Evolutionary conservation across 2,888 invertebrate genomes (phyloP).

Genomic region (Drosophila nigricruria): DNA sequence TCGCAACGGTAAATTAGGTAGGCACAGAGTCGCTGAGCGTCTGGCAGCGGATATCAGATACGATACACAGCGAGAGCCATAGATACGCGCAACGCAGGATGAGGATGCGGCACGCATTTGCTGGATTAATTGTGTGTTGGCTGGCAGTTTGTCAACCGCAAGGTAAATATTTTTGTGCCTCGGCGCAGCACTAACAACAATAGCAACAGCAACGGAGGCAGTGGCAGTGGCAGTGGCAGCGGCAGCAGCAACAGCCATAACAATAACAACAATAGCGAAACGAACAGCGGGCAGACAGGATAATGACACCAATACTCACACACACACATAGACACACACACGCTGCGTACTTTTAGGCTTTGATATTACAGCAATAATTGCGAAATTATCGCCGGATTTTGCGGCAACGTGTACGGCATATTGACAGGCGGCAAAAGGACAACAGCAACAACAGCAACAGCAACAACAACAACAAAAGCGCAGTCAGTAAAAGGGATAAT

Average conservation of each 20-base stretch:
- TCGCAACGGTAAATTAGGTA: conserved; percentile 66
- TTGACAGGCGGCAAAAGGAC: conserved; percentile 36
- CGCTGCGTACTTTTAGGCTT: conserved; percentile 43
- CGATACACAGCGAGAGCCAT: conserved; percentile 5
- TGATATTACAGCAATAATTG: conserved; percentile 78
- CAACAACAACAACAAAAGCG: conserved; percentile 2
- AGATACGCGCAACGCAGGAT: conserved; percentile 39
- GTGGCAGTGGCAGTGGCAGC: background rate
- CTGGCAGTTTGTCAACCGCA: conserved; percentile 80
- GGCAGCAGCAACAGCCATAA: conserved; percentile 22
- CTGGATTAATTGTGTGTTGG: conserved; percentile 80
- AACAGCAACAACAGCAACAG: background rate
- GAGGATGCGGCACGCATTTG: conserved; percentile 74
- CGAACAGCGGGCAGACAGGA: conserved; percentile 37
- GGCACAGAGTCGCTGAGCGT: conserved; percentile 9
- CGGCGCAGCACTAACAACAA: conserved; percentile 25
- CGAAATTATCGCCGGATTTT: conserved; percentile 78
- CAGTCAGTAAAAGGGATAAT: conserved; percentile 9
- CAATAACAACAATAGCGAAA: conserved; percentile 43
- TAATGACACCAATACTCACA: conserved; percentile 34
- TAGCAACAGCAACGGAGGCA: conserved; percentile 5
- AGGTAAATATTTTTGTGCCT: conserved; percentile 80
- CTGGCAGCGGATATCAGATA: conserved; percentile 20
- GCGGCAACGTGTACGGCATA: conserved; percentile 67
- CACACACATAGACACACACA: conserved; percentile 3